Evolutionary conservation across 2,888 invertebrate genomes (phyloP).

Genomic region (Hedya salicella): DNA sequence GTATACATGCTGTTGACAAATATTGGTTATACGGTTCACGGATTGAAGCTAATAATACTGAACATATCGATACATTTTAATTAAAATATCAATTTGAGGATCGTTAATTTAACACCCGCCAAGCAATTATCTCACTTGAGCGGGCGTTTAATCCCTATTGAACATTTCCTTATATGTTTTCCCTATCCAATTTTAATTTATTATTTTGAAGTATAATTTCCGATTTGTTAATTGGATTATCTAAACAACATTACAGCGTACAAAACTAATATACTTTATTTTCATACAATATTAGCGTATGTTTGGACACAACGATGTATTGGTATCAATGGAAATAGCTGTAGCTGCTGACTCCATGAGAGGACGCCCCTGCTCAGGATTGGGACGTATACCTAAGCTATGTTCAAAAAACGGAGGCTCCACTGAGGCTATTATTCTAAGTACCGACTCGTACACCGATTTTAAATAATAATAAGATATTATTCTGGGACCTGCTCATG

Average conservation of each 20-base stretch:
- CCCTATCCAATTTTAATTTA: slow-evolving; percentile 14
- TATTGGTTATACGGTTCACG: background rate
- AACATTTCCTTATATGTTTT: slow-evolving; percentile 46
- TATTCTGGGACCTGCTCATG: too few relatives aligned
- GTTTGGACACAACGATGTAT: too few relatives aligned
- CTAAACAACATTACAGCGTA: background rate
- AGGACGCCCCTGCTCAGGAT: too few relatives aligned
- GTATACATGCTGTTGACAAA: too few relatives aligned
- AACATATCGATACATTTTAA: background rate
- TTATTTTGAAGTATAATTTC: background rate
- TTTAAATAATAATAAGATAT: too few relatives aligned
- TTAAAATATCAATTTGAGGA: slow-evolving; percentile 46
- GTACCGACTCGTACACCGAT: too few relatives aligned
- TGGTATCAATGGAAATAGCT: too few relatives aligned
- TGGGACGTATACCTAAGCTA: too few relatives aligned
- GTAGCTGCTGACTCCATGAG: too few relatives aligned
- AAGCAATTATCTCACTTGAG: slow-evolving; percentile 61
- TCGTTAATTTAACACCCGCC: slow-evolving; percentile 61
- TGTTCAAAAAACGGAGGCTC: too few relatives aligned
- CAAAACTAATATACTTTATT: background rate
- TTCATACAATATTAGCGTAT: too few relatives aligned
- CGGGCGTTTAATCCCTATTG: slow-evolving; percentile 53
- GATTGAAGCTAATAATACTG: background rate
- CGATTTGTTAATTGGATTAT: background rate
- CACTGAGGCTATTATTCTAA: too few relatives aligned